A percentile compares a stretch with the other conserved stretches of the same genome.
These are phyloP conservation scores for Alectoris magna DNA, from an alignment of 2,797 vertebrate genomes.

Conservation along the genomic window DNA sequence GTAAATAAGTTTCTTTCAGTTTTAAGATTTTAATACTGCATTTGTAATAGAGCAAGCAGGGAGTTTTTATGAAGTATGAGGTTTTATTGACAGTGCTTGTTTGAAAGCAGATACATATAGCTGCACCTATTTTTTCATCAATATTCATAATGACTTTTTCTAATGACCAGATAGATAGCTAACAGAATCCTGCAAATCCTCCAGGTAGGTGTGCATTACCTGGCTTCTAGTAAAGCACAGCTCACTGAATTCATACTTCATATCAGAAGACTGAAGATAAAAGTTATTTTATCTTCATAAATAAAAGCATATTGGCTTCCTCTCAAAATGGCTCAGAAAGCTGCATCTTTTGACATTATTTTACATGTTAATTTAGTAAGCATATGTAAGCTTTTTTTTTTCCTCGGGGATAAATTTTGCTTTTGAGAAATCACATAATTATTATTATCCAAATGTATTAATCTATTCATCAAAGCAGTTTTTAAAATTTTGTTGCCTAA, in stretches of 20 bases:
- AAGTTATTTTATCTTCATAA: neutral
- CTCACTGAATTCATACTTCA: neutral
- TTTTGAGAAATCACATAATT: neutral
- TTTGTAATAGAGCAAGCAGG: neutral
- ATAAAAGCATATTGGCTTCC: neutral
- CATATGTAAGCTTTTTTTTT: neutral
- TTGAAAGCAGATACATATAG: neutral
- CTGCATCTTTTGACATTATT: neutral
- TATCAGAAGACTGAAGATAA: neutral
- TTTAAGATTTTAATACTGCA: neutral
- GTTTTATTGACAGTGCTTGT: neutral
- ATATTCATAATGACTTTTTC: neutral
- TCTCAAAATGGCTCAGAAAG: neutral
- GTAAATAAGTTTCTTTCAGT: neutral
- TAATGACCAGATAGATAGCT: neutral
- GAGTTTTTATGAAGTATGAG: neutral
- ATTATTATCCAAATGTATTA: neutral
- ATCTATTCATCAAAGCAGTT: neutral
- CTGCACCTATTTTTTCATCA: neutral
- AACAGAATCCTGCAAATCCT: neutral
- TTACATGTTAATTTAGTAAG: neutral
- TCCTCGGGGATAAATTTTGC: neutral
- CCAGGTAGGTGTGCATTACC: neutral
- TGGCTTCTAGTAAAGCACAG: neutral
- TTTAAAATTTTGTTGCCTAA: neutral